A percentile compares a stretch with the other conserved stretches of the same genome.
Evolutionary conservation across 1,140 invertebrate species (phyloP).

Genomic region (Ceratoteleas bidentatus): DNA sequence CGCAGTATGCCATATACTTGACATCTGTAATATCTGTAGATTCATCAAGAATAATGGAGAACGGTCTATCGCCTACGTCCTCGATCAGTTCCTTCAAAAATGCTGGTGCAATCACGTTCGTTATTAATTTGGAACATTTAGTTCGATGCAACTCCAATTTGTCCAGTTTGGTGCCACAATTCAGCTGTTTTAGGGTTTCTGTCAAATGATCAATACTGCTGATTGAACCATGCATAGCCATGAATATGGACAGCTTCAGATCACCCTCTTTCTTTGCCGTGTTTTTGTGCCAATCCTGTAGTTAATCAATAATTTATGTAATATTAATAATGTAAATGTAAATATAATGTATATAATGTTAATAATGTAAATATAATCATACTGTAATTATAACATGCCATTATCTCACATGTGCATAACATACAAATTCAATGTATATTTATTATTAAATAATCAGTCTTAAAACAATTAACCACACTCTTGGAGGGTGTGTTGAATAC

Average conservation of each 20-base stretch:
- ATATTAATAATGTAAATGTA: background rate
- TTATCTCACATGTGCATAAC: too few species aligned
- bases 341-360: background rate
- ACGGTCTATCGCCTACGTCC: conserved; percentile 42
- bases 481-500: too few species aligned
- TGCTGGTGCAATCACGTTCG: conserved; percentile 49
- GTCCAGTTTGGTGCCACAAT: conserved; percentile 28
- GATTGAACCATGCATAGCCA: conserved; percentile 50
- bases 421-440: too few species aligned
- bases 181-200: conserved; percentile 45
- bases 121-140: conserved; percentile 60
- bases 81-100: conserved; percentile 50
- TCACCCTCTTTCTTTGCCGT: conserved; percentile 37
- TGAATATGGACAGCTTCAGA: conserved; percentile 42
- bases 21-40: conserved; percentile 52
- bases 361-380: too few species aligned
- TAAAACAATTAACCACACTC: too few species aligned
- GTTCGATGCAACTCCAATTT: conserved; percentile 53
- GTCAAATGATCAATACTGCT: conserved; percentile 47
- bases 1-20: conserved; percentile 57
- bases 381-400: too few species aligned
- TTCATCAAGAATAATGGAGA: conserved; percentile 61
- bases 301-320: too few species aligned
- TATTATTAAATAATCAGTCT: too few species aligned
- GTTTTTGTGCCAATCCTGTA: conserved; percentile 14